Conservation (phyloP, 2,797 vertebrate species). For the Caiman crocodilus region DNA sequence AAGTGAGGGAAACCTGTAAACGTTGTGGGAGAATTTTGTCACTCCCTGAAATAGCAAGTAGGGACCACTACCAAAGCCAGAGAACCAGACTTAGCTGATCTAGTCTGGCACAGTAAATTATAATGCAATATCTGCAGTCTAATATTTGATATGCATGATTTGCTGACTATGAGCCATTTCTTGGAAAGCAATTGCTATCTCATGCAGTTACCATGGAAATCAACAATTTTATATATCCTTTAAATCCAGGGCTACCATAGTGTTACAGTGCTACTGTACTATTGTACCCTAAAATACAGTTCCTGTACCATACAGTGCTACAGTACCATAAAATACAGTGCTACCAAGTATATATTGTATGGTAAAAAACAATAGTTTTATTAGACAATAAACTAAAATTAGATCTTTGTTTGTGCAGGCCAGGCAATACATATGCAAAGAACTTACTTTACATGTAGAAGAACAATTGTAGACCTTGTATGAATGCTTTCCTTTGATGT, state of each 20-base stretch:
- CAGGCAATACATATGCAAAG: background rate
- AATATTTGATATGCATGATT: background rate
- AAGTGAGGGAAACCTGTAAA: too few relatives aligned
- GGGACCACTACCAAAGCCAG: background rate
- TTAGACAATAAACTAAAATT: background rate
- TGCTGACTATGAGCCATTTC: background rate
- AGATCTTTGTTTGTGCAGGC: background rate
- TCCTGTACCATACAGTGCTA: too few relatives aligned
- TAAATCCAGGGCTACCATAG: too few relatives aligned
- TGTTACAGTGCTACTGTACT: too few relatives aligned
- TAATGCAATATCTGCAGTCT: background rate
- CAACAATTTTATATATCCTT: background rate
- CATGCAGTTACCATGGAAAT: background rate
- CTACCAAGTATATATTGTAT: background rate
- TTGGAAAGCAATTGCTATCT: background rate
- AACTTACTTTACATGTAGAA: background rate
- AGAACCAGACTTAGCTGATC: background rate
- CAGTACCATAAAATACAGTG: background rate
- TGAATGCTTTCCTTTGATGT: background rate
- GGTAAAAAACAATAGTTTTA: background rate
- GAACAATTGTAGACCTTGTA: background rate
- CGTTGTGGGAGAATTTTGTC: background rate
- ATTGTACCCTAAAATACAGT: too few relatives aligned
- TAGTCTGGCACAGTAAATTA: background rate
- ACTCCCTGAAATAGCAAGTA: background rate